Evolutionary conservation across 1,140 invertebrate genomes (phyloP).

Genomic region (Asbolus verrucosus): DNA sequence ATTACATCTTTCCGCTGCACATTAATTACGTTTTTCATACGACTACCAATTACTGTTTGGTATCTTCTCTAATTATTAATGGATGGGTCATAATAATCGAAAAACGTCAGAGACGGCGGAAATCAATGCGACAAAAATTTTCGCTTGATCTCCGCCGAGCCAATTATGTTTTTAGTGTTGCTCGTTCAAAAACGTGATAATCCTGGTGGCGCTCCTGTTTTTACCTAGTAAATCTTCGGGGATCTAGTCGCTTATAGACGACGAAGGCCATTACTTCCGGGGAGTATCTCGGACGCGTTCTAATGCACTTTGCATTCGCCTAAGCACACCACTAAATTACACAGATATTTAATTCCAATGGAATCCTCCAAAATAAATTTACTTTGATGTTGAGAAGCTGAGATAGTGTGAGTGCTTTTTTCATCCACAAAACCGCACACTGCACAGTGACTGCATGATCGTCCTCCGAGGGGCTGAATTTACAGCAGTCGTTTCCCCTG

Average conservation of each 20-base stretch:
- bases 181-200: constrained; percentile 19
- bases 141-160: not conserved
- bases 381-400: constrained; percentile 6
- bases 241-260: constrained; percentile 8
- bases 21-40: constrained; percentile 29
- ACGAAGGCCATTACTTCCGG: constrained; percentile 9
- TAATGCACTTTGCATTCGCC: constrained; percentile 28
- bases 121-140: constrained; percentile 20
- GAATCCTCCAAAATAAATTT: not conserved
- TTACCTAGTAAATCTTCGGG: constrained; percentile 22
- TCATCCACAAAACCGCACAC: not conserved
- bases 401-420: not conserved
- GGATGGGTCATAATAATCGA: constrained; percentile 14
- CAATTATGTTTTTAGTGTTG: constrained; percentile 38
- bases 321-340: constrained; percentile 23
- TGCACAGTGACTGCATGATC: too few species aligned
- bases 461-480: too few species aligned
- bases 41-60: constrained; percentile 8
- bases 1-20: constrained; percentile 45
- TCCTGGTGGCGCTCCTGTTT: constrained; percentile 6
- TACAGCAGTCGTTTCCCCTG: too few species aligned
- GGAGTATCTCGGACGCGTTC: constrained; percentile 5
- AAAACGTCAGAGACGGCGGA: not conserved
- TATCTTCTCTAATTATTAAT: constrained; percentile 15
- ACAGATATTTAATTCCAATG: constrained; percentile 4